Percentiles rank a stretch among this genome's conserved stretches.
Conservation (phyloP, 2,797 vertebrate species). For the Acridotheres tristis region DNA sequence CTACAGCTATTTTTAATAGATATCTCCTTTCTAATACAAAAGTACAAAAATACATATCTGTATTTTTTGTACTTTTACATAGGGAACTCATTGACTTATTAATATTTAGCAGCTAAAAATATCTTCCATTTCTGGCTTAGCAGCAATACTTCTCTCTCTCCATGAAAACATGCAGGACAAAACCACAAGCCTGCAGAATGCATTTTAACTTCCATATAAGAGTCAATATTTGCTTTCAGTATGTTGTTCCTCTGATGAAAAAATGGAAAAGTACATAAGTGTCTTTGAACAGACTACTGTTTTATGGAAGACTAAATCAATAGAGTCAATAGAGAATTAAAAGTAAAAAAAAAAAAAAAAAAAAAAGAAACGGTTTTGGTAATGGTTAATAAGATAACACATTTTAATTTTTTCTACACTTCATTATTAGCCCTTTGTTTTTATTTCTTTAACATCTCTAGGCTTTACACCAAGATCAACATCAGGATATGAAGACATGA, state of each 20-base stretch:
- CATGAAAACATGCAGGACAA: neutral
- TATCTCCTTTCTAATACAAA: neutral
- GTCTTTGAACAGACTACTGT: neutral
- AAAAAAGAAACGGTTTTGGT: neutral
- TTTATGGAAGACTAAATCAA: slow-evolving; percentile 12
- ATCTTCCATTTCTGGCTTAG: neutral
- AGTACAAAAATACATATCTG: neutral
- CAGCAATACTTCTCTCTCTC: neutral
- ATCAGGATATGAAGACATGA: neutral
- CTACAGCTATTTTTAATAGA: neutral
- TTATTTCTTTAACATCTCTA: neutral
- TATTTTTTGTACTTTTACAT: neutral
- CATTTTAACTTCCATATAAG: neutral
- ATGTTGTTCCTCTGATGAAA: neutral
- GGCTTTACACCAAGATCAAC: neutral
- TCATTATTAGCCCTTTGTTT: neutral
- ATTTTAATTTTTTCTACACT: neutral
- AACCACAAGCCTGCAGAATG: neutral
- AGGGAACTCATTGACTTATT: neutral
- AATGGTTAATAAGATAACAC: neutral
- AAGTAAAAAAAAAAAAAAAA: neutral
- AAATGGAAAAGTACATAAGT: neutral
- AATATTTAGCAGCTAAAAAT: neutral
- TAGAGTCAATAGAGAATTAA: neutral
- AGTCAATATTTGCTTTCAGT: slow-evolving; percentile 1